Evolutionary conservation across 2,888 invertebrate genomes (phyloP), one percentile per base, ranked within the genome.

Genomic region (Glomeris marginata): DNA sequence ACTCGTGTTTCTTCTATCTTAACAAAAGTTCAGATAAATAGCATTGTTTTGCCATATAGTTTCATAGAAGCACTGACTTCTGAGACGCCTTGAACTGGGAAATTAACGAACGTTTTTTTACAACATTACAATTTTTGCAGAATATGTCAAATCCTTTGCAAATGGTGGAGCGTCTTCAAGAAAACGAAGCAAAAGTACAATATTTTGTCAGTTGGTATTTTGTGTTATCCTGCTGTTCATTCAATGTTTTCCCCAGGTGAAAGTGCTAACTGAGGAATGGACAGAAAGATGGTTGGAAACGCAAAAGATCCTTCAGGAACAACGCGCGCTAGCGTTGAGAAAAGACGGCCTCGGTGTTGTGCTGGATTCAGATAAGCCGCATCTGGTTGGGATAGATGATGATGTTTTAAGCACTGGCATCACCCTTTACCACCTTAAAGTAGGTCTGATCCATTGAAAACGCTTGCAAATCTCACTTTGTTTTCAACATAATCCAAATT

Each of bases 321-420:
- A 90, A 67, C 80, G 83, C 63, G 84, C 87, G 3, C 69, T 88
- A 22, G 90, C 87, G 0, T 69, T 91, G 50, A 72, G 90, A 40
- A 90, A 88, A 69, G 83, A 87, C 51, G 59, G 54, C 41, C 86
- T 84, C 0, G 91, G 91, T 0, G 87, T 90, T 0, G 85, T 88
- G 1, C 69, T 88, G 45, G 87, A 88, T 66, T 88, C 88, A 0
- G 87, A 88, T 63, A 80, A 84, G 74, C 91, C 91, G 0, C 91
- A 92, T 69, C 75, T 92, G 4, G 84, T 91, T 46, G 86, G 87
- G 34, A 88, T 91, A 56, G 90, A 90, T 61, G 90, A 90, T 62
- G 87, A 91, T 66, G 69, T 85, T 42, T 75, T 87, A 42, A 87
- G 84, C 52, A 91, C 91, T 0, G 91, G 91, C 0, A 87, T 92